Percentiles rank a stretch among this genome's conserved stretches.
Evolutionary conservation across 2,888 invertebrate genomes (phyloP).

Genomic region (Conistra vaccinii): DNA sequence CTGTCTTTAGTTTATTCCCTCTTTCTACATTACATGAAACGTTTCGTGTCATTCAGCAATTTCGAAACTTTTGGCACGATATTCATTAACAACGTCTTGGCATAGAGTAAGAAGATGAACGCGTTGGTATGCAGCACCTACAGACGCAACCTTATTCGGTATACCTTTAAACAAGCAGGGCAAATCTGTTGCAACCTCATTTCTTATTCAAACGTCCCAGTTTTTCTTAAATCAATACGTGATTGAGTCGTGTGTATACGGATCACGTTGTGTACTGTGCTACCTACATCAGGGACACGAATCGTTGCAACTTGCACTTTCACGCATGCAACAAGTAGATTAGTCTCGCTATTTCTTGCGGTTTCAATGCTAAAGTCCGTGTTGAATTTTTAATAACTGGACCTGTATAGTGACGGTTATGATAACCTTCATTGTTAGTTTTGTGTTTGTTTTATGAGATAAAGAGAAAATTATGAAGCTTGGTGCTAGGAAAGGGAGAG

Average conservation of each 20-base stretch:
- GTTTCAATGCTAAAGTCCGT: slow-evolving; percentile 58
- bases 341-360: slow-evolving; percentile 55
- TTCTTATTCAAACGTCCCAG: slow-evolving; percentile 49
- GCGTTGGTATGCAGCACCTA: slow-evolving; percentile 23
- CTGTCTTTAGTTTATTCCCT: neutral
- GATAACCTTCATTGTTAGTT: slow-evolving; percentile 56
- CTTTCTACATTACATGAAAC: neutral
- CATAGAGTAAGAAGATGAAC: slow-evolving; percentile 35
- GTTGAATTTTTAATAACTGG: slow-evolving; percentile 56
- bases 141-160: slow-evolving; percentile 24
- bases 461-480: slow-evolving; percentile 20
- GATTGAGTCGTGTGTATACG: slow-evolving; percentile 38
- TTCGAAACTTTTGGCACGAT: slow-evolving; percentile 52
- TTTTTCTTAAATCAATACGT: slow-evolving; percentile 53
- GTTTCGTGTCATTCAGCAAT: slow-evolving; percentile 27
- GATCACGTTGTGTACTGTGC: slow-evolving; percentile 42
- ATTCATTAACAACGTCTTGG: slow-evolving; percentile 42
- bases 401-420: slow-evolving; percentile 31
- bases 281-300: slow-evolving; percentile 53
- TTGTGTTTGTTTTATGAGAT: slow-evolving; percentile 38
- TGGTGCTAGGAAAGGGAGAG: slow-evolving; percentile 48
- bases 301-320: slow-evolving; percentile 66
- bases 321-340: slow-evolving; percentile 62
- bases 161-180: slow-evolving; percentile 43
- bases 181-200: slow-evolving; percentile 52